Conservation (phyloP, 2,888 invertebrate species). For the Linhomoeus sp. region DNA sequence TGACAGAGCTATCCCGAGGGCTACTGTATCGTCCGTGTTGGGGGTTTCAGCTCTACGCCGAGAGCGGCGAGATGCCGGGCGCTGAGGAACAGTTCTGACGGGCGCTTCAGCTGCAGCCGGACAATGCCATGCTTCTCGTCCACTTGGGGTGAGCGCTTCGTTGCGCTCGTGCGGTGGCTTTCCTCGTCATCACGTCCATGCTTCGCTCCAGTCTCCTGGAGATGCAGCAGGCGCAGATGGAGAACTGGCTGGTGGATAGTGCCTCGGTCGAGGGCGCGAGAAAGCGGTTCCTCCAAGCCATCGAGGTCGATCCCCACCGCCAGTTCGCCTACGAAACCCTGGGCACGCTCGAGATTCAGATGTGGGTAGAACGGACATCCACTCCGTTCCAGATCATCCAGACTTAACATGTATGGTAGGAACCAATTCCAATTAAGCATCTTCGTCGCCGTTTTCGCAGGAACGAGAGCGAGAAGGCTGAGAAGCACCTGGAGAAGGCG, state of each 20-base stretch:
- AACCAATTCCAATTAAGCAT: too few relatives aligned
- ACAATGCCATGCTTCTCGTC: conserved; percentile 63
- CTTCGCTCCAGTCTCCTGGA: conserved; percentile 37
- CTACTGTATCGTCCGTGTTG: too few relatives aligned
- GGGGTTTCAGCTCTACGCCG: conserved; percentile 57
- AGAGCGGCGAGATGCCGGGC: conserved; percentile 58
- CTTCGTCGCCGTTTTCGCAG: conserved; percentile 36
- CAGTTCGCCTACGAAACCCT: conserved; percentile 85
- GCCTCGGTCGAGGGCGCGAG: conserved; percentile 44
- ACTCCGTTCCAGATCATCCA: too few relatives aligned
- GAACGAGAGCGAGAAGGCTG: conserved; percentile 57
- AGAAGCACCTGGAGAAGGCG: conserved; percentile 69
- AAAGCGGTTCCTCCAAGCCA: conserved; percentile 53
- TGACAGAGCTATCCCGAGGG: too few relatives aligned
- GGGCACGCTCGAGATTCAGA: conserved; percentile 79
- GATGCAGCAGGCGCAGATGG: conserved; percentile 61
- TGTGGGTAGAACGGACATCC: too few relatives aligned
- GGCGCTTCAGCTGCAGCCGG: conserved; percentile 58
- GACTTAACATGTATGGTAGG: too few relatives aligned
- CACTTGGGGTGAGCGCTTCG: conserved; percentile 46
- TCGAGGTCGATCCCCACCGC: conserved; percentile 70
- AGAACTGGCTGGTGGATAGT: conserved; percentile 27
- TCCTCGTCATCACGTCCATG: not conserved
- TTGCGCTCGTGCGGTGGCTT: not conserved
- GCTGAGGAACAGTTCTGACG: conserved; percentile 61